Percentiles rank a stretch among this genome's conserved stretches.
Evolutionary conservation across 2,797 vertebrate genomes (phyloP).

Genomic region (Mormyrus proboscirostris): DNA sequence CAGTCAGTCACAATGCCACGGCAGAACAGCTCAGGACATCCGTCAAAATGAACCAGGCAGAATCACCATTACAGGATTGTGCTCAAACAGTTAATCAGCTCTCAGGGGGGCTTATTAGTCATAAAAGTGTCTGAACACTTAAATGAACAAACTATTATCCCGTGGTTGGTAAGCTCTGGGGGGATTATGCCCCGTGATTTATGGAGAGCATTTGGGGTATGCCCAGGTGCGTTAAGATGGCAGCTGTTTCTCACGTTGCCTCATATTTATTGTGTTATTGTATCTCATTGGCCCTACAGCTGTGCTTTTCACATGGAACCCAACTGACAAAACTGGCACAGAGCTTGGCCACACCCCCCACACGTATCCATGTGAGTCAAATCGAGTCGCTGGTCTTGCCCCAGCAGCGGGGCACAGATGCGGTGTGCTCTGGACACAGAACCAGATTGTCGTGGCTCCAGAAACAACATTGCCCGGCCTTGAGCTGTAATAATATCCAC

Average conservation of each 20-base stretch:
- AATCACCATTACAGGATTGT: conserved; percentile 41
- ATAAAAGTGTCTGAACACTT: neutral
- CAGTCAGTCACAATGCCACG: neutral
- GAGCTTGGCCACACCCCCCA: neutral
- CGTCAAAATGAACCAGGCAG: neutral
- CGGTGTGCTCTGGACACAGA: neutral
- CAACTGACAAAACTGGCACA: neutral
- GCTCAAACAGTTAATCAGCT: conserved; percentile 58
- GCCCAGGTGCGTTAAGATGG: neutral
- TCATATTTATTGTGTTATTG: neutral
- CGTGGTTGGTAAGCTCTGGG: neutral
- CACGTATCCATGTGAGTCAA: neutral
- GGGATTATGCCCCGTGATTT: neutral
- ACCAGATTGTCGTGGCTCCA: neutral
- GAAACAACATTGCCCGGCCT: neutral
- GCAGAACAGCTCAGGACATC: neutral
- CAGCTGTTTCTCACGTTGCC: neutral
- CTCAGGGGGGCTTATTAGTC: conserved; percentile 7
- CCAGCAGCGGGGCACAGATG: neutral
- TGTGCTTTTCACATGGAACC: neutral
- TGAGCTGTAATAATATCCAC: neutral
- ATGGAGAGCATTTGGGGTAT: neutral
- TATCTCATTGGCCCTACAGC: neutral
- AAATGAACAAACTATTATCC: neutral
- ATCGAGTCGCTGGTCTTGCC: neutral